Evolutionary conservation across 2,888 invertebrate species (phyloP), one percentile per base, ranked within the genome.

Genomic region (Choristoneura rosaceana): DNA sequence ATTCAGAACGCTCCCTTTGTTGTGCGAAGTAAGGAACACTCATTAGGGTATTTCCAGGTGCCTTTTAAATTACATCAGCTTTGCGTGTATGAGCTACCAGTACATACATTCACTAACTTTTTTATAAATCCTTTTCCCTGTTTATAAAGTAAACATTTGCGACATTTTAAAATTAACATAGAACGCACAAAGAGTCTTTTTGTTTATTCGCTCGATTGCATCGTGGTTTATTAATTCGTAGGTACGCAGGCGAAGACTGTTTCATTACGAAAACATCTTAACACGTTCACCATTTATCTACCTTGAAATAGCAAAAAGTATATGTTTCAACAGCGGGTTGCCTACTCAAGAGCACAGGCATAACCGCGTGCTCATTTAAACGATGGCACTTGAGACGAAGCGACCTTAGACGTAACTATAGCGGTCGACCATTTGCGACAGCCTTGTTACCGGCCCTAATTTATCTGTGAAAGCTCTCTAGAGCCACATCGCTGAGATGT

Each of bases 21-120:
- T 89, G 82, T 73, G 76, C 76, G 77, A 81, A 85, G 86, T 83
- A 90, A 89, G 85, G 83, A 87, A 85, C 87, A 89, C 89, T 91
- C 91, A 89, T 92, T 91, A 91, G 90, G 86, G 88, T 90, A 87
- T 82, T 89, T 87, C 84, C 82, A 81, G 81, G 80, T 87, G 82
- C 86, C 84, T 91, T 90, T 88, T 87, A 87, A 90, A 90, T 89
- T 83, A 88, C 82, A 90, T 91, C 90, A 90, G 84, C 88, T 82
- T 79, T 77, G 80, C 84, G 79, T 86, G 84, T 81, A 79, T 75
- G 75, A 75, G 77, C 75, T 75, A 77, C 77, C 82, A 78, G 81
- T 88, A 85, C 84, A 85, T 83, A 83, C 83, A 79, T 82, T 81
- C 78, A 79, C 76, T 55, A 61, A 45, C 45, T 62, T 62, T 59